A percentile compares a stretch with the other conserved stretches of the same genome.
These are phyloP conservation scores for Bovichtus diacanthus DNA, from an alignment of 2,797 vertebrate species.

Conservation along the genomic window DNA sequence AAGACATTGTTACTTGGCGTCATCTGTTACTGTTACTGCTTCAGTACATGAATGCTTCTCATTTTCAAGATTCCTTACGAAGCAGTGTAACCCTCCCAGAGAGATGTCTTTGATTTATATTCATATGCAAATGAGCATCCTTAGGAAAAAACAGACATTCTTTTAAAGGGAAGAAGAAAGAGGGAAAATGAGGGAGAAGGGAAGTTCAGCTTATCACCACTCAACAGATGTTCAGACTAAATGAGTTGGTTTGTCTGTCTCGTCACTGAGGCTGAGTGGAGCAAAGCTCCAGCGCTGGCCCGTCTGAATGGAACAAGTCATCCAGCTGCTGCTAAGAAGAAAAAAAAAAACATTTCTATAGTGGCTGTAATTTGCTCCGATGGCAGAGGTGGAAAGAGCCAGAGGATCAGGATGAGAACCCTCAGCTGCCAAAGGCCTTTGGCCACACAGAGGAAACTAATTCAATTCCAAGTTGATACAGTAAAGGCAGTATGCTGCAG, in stretches of 20 bases:
- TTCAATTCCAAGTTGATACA: conserved; percentile 66
- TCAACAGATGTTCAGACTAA: conserved; percentile 70
- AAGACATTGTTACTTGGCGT: conserved; percentile 38
- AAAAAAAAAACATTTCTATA: conserved; percentile 56
- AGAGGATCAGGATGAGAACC: conserved; percentile 59
- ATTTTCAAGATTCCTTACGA: conserved; percentile 61
- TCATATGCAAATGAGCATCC: conserved; percentile 74
- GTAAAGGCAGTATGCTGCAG: conserved; percentile 56
- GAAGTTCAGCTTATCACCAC: conserved; percentile 73
- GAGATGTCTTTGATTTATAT: conserved; percentile 72
- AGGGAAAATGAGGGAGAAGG: conserved; percentile 9
- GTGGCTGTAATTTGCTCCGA: conserved; percentile 72
- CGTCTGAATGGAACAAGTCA: conserved; percentile 62
- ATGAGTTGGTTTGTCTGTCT: conserved; percentile 61
- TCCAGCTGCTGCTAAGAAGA: conserved; percentile 63
- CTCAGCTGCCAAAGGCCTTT: conserved; percentile 69
- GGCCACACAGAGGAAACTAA: conserved; percentile 71
- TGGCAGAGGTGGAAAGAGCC: conserved; percentile 69
- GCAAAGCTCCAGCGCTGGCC: conserved; percentile 53
- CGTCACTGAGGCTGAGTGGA: conserved; percentile 45
- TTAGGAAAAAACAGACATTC: conserved; percentile 51
- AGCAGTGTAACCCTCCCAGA: conserved; percentile 38
- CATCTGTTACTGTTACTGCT: conserved; percentile 32
- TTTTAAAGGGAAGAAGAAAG: conserved; percentile 49
- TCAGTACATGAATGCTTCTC: conserved; percentile 54